Base-by-base conservation (phyloP, 2,888 invertebrate species). In the Scaeva pyrastri region DNA sequence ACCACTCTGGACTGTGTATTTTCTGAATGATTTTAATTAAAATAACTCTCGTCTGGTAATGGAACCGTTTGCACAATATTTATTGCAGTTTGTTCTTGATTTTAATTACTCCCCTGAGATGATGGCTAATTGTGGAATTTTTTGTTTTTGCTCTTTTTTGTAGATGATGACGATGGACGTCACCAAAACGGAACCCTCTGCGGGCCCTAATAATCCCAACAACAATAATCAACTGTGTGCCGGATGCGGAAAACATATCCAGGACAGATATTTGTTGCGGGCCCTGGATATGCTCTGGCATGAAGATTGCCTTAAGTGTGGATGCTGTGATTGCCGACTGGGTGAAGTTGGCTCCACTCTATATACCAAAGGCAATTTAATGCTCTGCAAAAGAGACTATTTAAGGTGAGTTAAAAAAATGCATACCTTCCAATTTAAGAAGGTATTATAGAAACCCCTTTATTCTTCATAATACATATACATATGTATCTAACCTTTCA, bases 241-340 rank as follows among this genome's bases (percentile, higher is more conserved):
- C 70, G 98, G 98, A 41, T 99, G 98, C 93, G 97, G 97, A 91
- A 98, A 98, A 93, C 96, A 96, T 90, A 99, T 99, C 91, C 97
- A 97, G 45, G 98, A 98, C 92, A 95, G 97, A 90, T 98, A 95
- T 92, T 94, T 98, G 88, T 95, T 98, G 90, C 97, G 97, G 92
- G 98, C 98, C 2, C 93, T 98, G 90, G 98, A 98, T 92, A 95
- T 97, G 93, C 96, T 96, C 91, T 99, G 99, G 98, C 99, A 99
- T 93, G 99, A 99, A 93, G 98, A 99, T 93, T 99, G 99, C 92
- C 95, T 99, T 85, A 99, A 98, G 93, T 98, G 98, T 92, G 97
- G 98, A 89, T 98, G 98, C 93, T 99, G 99, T 93, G 98, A 98
- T 93, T 98, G 98, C 92, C 95, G 98, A 73, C 95, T 99, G 79